phyloP scores from a whole-genome alignment of 2,797 vertebrate species.

The Chaenodraco wilsoni region DNA sequence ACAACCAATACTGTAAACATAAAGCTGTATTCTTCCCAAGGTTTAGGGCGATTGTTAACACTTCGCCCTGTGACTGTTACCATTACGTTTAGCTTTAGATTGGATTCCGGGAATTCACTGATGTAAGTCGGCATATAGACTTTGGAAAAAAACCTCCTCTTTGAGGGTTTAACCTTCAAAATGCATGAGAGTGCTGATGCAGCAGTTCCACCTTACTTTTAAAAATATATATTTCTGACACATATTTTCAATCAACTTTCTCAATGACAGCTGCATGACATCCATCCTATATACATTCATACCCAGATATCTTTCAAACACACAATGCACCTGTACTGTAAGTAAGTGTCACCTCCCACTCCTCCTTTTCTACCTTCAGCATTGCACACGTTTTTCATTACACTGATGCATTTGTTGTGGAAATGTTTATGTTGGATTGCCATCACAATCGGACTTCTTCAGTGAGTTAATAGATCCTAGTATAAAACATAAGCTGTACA shows the following conservation, averaged over 20 bases:
- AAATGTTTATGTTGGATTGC: conserved; percentile 8
- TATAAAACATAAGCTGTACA: background rate
- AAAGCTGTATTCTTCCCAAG: conserved; percentile 9
- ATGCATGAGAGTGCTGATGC: conserved; percentile 61
- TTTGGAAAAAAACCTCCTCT: conserved; percentile 51
- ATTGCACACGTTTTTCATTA: conserved; percentile 36
- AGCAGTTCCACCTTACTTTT: conserved; percentile 51
- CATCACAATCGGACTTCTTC: background rate
- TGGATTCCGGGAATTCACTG: conserved; percentile 60
- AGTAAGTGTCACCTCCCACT: conserved; percentile 7
- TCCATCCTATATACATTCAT: conserved; percentile 22
- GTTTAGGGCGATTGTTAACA: conserved; percentile 61
- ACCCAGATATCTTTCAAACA: conserved; percentile 9
- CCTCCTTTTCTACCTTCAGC: background rate
- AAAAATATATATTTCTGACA: conserved; percentile 44
- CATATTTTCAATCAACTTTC: conserved; percentile 36
- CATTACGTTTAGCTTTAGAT: conserved; percentile 45
- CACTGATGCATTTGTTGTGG: conserved; percentile 18
- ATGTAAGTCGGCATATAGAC: conserved; percentile 68
- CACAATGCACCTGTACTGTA: no score
- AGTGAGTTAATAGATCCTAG: background rate
- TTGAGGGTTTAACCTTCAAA: conserved; percentile 66
- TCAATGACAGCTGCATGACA: conserved; percentile 10
- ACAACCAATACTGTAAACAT: conserved; percentile 36
- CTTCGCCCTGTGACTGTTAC: conserved; percentile 66